Conservation (phyloP, 2,888 invertebrate genomes). For the Tanytarsus gracilentus region DNA sequence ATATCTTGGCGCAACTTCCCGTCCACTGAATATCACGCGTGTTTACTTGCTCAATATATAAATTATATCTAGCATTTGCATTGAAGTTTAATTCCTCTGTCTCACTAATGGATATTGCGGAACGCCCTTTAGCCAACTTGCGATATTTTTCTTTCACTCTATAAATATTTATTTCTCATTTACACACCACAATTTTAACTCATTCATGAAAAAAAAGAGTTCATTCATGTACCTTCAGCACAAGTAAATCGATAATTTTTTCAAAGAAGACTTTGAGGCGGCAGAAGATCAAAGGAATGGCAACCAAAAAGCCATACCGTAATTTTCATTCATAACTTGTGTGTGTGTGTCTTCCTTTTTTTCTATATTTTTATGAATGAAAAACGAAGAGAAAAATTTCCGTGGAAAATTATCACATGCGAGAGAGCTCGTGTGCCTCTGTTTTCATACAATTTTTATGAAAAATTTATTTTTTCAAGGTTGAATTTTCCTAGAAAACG, state of each 20-base stretch:
- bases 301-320: constrained; percentile 12
- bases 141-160: too few species aligned
- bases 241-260: constrained; percentile 21
- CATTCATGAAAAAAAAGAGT: constrained; percentile 17
- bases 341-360: too few species aligned
- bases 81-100: constrained; percentile 3
- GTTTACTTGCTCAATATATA: background rate
- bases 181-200: background rate
- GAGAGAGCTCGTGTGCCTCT: background rate
- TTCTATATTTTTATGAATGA: constrained; percentile 28
- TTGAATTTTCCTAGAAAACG: constrained; percentile 17
- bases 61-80: constrained; percentile 5
- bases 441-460: background rate
- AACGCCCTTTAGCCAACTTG: too few species aligned
- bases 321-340: constrained; percentile 27
- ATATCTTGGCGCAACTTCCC: background rate
- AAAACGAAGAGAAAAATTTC: background rate
- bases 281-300: constrained; percentile 22
- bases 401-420: constrained; percentile 6
- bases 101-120: too few species aligned
- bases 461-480: constrained; percentile 16
- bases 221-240: background rate
- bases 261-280: constrained; percentile 13
- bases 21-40: background rate
- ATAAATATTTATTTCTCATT: too few species aligned